Conservation (phyloP, 1,140 invertebrate species). For the Drosophila nikananu region DNA sequence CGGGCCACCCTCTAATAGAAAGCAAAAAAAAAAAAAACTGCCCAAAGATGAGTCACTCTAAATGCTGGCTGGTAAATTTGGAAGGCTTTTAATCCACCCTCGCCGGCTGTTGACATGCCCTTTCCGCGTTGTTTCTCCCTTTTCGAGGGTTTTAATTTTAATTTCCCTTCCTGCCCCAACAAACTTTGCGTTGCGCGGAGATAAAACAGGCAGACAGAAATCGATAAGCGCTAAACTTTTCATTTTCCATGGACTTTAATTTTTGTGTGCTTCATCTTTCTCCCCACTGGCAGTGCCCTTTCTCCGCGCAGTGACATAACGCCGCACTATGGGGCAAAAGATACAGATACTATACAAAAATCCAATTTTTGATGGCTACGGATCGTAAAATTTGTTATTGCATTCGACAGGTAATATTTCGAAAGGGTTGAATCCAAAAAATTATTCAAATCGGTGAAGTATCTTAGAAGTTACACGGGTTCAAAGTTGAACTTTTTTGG, state of each 20-base stretch:
- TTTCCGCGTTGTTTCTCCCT: neutral
- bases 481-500: too few relatives aligned
- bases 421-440: too few relatives aligned
- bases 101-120: slow-evolving; percentile 15
- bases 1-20: slow-evolving; percentile 22
- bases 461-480: too few relatives aligned
- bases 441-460: too few relatives aligned
- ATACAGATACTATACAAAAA: too few relatives aligned
- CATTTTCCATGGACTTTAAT: slow-evolving; percentile 64
- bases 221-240: slow-evolving; percentile 68
- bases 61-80: neutral
- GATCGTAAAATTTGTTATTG: too few relatives aligned
- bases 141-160: slow-evolving; percentile 15
- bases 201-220: slow-evolving; percentile 56
- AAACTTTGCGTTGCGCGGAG: slow-evolving; percentile 47
- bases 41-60: slow-evolving; percentile 44
- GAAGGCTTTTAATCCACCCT: slow-evolving; percentile 30
- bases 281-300: neutral
- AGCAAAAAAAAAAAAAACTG: neutral
- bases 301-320: slow-evolving; percentile 61
- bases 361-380: too few relatives aligned
- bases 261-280: slow-evolving; percentile 44
- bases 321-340: too few relatives aligned
- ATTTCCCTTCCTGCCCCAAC: slow-evolving; percentile 65
- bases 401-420: too few relatives aligned